phyloP scores from a whole-genome alignment of 2,888 invertebrate species.

The Adineta ricciae region DNA sequence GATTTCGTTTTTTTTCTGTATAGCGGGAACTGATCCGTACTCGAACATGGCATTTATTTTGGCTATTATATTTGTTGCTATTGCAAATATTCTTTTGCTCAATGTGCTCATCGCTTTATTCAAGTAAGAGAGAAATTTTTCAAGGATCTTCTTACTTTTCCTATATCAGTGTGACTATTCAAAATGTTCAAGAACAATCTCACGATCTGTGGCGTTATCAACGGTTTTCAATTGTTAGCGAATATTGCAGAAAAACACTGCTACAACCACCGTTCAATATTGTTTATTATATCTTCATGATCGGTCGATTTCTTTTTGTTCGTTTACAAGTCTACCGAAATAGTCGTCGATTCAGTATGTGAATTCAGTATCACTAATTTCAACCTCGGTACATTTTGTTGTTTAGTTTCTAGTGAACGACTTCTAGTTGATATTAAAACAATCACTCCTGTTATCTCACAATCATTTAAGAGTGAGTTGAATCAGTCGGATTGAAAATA shows the following conservation, averaged over 20 bases:
- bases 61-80: not conserved
- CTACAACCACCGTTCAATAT: not conserved
- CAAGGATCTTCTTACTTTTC: not conserved
- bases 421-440: too few species aligned
- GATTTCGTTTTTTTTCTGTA: not conserved
- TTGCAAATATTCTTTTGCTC: slow-evolving; percentile 27
- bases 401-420: too few species aligned
- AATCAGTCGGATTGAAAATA: too few species aligned
- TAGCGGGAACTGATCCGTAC: not conserved
- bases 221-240: not conserved
- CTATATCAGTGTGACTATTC: not conserved
- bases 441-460: too few species aligned
- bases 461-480: too few species aligned
- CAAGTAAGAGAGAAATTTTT: not conserved
- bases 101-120: slow-evolving; percentile 31
- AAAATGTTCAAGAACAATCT: not conserved
- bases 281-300: not conserved
- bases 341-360: too few species aligned
- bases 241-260: not conserved
- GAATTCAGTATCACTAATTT: too few species aligned
- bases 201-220: not conserved
- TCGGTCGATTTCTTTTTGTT: not conserved
- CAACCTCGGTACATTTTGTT: too few species aligned
- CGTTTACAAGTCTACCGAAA: too few species aligned
- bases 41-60: not conserved